Conservation (phyloP, 1,140 invertebrate genomes). For the Ceratoteleas bidentatus region DNA sequence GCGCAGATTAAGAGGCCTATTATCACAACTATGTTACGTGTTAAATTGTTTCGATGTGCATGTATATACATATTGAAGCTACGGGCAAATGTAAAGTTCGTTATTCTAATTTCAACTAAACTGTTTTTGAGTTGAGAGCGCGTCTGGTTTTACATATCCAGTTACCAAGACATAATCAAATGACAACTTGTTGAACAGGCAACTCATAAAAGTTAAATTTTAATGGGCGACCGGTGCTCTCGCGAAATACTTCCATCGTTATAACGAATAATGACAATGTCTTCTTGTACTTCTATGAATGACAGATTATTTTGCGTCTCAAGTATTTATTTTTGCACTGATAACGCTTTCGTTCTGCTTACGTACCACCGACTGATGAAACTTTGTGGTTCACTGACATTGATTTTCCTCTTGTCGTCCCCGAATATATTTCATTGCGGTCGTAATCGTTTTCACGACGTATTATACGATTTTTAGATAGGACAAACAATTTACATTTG, state of each 20-base stretch:
- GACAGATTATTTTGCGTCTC: constrained; percentile 1
- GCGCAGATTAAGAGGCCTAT: constrained; percentile 20
- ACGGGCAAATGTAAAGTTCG: not conserved
- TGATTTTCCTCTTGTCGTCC: no score
- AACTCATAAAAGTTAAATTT: constrained; percentile 2
- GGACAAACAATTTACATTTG: constrained; percentile 36
- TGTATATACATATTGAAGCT: constrained; percentile 17
- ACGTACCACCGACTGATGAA: constrained; percentile 29
- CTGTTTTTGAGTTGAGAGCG: not conserved
- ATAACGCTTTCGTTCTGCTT: constrained; percentile 1
- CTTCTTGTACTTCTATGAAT: constrained; percentile 9
- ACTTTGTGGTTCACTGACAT: constrained; percentile 10
- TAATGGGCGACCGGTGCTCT: not conserved
- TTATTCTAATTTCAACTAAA: not conserved
- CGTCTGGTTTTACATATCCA: not conserved
- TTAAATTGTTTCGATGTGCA: constrained; percentile 6
- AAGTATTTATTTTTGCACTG: not conserved
- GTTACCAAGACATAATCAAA: no score
- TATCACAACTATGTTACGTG: no score
- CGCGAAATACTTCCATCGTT: constrained; percentile 22
- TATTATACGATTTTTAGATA: constrained; percentile 43
- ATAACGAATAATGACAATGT: constrained; percentile 10
- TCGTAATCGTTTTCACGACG: constrained; percentile 19
- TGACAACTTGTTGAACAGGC: not conserved
- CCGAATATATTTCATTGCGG: no score